Base-by-base conservation (phyloP, 2,113 vertebrate genomes). In the Lynx canadensis region DNA sequence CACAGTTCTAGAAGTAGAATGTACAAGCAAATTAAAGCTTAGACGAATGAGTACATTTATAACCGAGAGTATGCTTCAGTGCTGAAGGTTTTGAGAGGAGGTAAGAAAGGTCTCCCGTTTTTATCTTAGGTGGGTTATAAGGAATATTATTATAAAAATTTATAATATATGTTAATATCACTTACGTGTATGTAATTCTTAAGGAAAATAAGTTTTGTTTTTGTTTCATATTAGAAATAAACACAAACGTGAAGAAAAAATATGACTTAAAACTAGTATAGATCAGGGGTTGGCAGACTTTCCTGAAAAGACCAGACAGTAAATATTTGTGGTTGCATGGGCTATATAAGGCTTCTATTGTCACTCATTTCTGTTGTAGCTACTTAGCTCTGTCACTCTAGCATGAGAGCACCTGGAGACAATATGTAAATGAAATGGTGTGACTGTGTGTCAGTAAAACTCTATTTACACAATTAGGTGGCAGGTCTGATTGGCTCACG, bases 191-290 rank as follows among this genome's bases (percentile, higher is more conserved):
- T 3, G 16, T 87, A 91, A 23, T 57, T 38, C 1, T 55, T 21
- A 68, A n/a, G 79, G 10, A 74, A 52, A 81, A 57, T 89, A 71
- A 57, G 36, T 87, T 80, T 73, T n/a, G 25, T 4, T 38, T 92
- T 52, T 41, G 25, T 52, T 91, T 92, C 4, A n/a, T 29, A 14
- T 68, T 95, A 74, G 19, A 94, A 96, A 60, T 93, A 89, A 88
- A 63, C n/a, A 52, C 11, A 95, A 71, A 0, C 2, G 15, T 65
- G 36, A 93, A 63, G 81, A 76, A 92, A 92, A 80, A 69, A 21
- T 19, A 8, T 23, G 55, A 55, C 33, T 57, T 76, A 88, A 92
- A 57, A 65, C 10, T 94, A 81, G 13, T 0, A 0, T 65, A 48
- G 11, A 48, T 92, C 16, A 84, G 2, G 7, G 6, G 1, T 41